A percentile compares a stretch with the other conserved stretches of the same genome.
Conservation (phyloP, 2,797 vertebrate genomes). For the Gymnocypris eckloni region DNA sequence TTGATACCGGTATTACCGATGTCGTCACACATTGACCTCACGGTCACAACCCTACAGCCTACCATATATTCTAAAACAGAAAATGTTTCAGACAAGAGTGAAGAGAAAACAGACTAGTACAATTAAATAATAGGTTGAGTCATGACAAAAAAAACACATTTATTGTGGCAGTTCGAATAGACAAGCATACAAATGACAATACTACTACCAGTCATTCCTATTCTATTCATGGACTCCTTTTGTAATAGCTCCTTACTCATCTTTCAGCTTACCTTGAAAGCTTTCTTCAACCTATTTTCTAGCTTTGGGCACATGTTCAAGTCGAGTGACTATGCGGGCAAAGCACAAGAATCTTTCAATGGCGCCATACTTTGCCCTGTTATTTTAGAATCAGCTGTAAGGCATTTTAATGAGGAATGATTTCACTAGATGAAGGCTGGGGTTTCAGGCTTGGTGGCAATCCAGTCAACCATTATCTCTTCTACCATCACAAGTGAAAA, state of each 20-base stretch:
- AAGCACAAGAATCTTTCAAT: conserved; percentile 29
- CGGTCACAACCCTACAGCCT: no score
- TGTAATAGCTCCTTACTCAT: conserved; percentile 63
- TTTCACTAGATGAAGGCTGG: conserved; percentile 43
- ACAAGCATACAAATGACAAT: conserved; percentile 75
- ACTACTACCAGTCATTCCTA: conserved; percentile 75
- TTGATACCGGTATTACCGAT: no score
- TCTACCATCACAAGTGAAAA: conserved; percentile 43
- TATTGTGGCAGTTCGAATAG: conserved; percentile 64
- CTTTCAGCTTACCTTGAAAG: conserved; percentile 67
- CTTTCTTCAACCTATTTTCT: conserved; percentile 22
- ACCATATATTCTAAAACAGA: neutral
- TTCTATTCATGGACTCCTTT: conserved; percentile 68
- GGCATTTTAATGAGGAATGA: conserved; percentile 44
- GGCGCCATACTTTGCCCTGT: conserved; percentile 18
- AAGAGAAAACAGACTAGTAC: conserved; percentile 33
- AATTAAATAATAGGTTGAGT: conserved; percentile 45
- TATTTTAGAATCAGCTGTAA: conserved; percentile 48
- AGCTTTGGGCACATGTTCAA: conserved; percentile 46
- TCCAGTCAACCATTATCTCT: conserved; percentile 57
- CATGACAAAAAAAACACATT: conserved; percentile 65
- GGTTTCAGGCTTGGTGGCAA: conserved; percentile 50
- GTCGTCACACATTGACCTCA: no score
- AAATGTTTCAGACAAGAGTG: conserved; percentile 1
- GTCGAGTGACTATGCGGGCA: conserved; percentile 22